phyloP scores from a whole-genome alignment of 37 sponge, comb jelly and placozoan species.

The Bolinopsis microptera region DNA sequence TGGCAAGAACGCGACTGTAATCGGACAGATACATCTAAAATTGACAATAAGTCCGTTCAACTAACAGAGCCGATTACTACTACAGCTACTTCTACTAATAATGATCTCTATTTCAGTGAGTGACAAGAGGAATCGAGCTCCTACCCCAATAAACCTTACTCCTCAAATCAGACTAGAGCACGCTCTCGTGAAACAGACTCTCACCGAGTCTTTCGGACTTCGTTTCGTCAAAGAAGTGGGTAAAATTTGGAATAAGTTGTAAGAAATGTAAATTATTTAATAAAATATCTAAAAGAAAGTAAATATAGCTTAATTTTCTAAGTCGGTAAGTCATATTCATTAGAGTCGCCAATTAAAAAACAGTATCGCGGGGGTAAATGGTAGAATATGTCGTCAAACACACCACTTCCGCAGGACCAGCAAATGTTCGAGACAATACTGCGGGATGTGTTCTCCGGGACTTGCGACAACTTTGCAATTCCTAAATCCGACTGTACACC shows the following conservation, averaged over 20 bases:
- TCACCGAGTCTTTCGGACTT: slow-evolving; percentile 66
- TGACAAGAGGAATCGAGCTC: slow-evolving; percentile 29
- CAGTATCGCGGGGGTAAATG: too few species aligned
- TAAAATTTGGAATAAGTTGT: too few species aligned
- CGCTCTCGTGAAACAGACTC: slow-evolving; percentile 69
- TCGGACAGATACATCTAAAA: too few species aligned
- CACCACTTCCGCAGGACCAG: slow-evolving; percentile 68
- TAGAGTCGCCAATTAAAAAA: too few species aligned
- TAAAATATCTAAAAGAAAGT: not conserved
- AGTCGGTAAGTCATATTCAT: not conserved
- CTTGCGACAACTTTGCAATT: slow-evolving; percentile 35
- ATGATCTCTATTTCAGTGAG: slow-evolving; percentile 58
- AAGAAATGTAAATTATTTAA: too few species aligned
- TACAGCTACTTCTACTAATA: too few species aligned
- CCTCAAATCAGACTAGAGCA: slow-evolving; percentile 69
- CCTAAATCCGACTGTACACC: not conserved
- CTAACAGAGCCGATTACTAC: too few species aligned
- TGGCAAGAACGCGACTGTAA: too few species aligned
- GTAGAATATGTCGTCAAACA: too few species aligned
- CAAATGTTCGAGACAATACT: slow-evolving; percentile 75
- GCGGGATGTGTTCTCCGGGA: slow-evolving; percentile 72
- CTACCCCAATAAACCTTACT: slow-evolving; percentile 12
- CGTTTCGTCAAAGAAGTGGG: slow-evolving; percentile 70
- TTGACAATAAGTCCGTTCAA: too few species aligned
- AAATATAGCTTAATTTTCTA: not conserved